phyloP scores from a whole-genome alignment of 2,888 invertebrate genomes.

The Parnassius smintheus region DNA sequence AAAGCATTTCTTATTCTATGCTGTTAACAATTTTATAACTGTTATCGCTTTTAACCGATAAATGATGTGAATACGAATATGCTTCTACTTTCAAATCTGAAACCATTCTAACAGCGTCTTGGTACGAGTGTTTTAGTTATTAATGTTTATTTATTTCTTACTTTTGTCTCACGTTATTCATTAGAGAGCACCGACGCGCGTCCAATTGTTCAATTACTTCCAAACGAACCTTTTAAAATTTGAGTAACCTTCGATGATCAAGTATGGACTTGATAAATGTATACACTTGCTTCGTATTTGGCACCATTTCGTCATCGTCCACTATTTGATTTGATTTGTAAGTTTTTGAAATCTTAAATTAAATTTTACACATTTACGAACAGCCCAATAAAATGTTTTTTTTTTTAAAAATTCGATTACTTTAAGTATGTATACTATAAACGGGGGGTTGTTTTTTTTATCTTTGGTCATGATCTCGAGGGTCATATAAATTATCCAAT shows the following conservation, averaged over 20 bases:
- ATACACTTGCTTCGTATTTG: constrained; percentile 10
- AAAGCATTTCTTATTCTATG: neutral
- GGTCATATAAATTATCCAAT: too few relatives aligned
- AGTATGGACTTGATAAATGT: constrained; percentile 38
- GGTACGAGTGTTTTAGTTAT: constrained; percentile 76
- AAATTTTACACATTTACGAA: neutral
- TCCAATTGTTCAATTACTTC: constrained; percentile 18
- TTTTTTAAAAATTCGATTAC: too few relatives aligned
- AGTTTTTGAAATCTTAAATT: constrained; percentile 25
- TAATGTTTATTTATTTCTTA: constrained; percentile 53
- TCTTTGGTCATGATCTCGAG: too few relatives aligned
- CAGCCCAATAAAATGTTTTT: too few relatives aligned
- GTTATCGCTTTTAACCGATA: constrained; percentile 37
- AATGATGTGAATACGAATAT: constrained; percentile 51
- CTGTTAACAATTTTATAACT: constrained; percentile 15
- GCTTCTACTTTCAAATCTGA: constrained; percentile 45
- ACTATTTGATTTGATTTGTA: constrained; percentile 8
- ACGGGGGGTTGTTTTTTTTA: too few relatives aligned
- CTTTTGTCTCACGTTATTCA: constrained; percentile 51
- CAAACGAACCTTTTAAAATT: constrained; percentile 32
- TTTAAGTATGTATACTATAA: too few relatives aligned
- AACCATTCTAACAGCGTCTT: constrained; percentile 76
- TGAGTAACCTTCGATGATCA: constrained; percentile 36
- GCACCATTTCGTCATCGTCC: constrained; percentile 7
- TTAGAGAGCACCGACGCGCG: constrained; percentile 31